Evolutionary conservation across 2,888 invertebrate species (phyloP).

Genomic region (Nymphalis polychloros): DNA sequence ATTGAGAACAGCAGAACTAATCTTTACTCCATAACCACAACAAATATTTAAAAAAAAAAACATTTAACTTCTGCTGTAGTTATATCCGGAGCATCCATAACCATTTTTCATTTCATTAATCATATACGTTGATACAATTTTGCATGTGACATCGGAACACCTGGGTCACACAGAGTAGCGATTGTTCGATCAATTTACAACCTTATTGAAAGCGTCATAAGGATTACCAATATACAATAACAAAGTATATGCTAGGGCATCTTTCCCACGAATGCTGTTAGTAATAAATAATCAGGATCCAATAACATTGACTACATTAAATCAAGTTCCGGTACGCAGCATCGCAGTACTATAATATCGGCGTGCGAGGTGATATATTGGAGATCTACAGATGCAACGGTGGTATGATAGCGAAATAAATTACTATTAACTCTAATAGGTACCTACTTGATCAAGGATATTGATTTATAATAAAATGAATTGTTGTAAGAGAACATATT

Average conservation of each 20-base stretch:
- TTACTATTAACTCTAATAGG: constrained; percentile 29
- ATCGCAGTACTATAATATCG: constrained; percentile 38
- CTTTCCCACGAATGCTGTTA: constrained; percentile 67
- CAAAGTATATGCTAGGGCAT: constrained; percentile 12
- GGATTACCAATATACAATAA: not conserved
- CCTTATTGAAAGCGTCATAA: constrained; percentile 13
- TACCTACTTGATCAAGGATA: not conserved
- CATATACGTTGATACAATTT: constrained; percentile 11
- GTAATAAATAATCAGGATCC: constrained; percentile 73
- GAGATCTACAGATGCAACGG: constrained; percentile 29
- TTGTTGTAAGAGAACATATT: no score
- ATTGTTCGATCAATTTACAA: not conserved
- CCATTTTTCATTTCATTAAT: not conserved
- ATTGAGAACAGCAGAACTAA: no score
- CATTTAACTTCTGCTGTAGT: not conserved
- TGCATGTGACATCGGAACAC: not conserved
- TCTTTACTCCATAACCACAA: no score
- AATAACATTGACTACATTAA: constrained; percentile 76
- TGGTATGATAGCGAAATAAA: constrained; percentile 27
- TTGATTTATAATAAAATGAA: not conserved
- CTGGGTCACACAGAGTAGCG: not conserved
- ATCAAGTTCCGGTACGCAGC: constrained; percentile 60
- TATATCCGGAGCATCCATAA: not conserved
- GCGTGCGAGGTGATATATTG: constrained; percentile 36
- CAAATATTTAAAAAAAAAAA: not conserved